Evolutionary conservation across 1,140 invertebrate species (phyloP).

Genomic region (Drosophila obscura): DNA sequence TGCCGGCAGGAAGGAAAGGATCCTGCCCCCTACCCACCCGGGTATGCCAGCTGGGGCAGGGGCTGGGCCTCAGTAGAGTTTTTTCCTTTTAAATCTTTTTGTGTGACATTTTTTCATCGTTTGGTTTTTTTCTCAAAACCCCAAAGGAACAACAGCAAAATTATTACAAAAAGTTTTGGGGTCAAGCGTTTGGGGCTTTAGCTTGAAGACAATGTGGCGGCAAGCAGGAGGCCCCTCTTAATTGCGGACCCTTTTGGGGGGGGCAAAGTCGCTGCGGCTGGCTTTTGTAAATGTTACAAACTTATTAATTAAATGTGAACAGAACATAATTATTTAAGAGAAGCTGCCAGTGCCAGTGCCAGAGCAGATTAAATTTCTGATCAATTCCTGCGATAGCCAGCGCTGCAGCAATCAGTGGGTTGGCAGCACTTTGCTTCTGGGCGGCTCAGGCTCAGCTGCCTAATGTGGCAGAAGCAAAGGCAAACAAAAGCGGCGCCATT

Average conservation of each 20-base stretch:
- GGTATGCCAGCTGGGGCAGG: too few species aligned
- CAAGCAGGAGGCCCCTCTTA: slow-evolving; percentile 11
- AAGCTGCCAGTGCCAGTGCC: slow-evolving; percentile 21
- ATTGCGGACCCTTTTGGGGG: slow-evolving; percentile 51
- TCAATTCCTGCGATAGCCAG: slow-evolving; percentile 43
- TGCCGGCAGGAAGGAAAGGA: slow-evolving; percentile 52
- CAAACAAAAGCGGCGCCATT: slow-evolving; percentile 58
- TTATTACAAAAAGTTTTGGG: slow-evolving; percentile 64
- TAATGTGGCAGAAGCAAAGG: slow-evolving; percentile 65
- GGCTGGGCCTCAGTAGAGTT: slow-evolving; percentile 16
- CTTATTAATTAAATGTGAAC: slow-evolving; percentile 73
- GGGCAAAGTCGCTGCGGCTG: slow-evolving; percentile 10
- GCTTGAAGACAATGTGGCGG: slow-evolving; percentile 48
- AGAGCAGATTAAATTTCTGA: slow-evolving; percentile 67
- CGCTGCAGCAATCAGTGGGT: slow-evolving; percentile 16
- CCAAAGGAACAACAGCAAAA: slow-evolving; percentile 32
- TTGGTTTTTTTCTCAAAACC: slow-evolving; percentile 29
- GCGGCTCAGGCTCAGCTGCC: slow-evolving; percentile 37
- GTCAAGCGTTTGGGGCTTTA: slow-evolving; percentile 42
- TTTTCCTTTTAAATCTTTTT: slow-evolving; percentile 40
- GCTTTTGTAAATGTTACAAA: slow-evolving; percentile 48
- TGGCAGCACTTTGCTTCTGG: neutral
- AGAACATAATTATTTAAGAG: slow-evolving; percentile 65
- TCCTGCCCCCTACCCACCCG: slow-evolving; percentile 16
- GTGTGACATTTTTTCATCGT: slow-evolving; percentile 34